Base-by-base conservation (phyloP, 2,888 invertebrate genomes). In the Spatulosminthurus flaviceps region DNA sequence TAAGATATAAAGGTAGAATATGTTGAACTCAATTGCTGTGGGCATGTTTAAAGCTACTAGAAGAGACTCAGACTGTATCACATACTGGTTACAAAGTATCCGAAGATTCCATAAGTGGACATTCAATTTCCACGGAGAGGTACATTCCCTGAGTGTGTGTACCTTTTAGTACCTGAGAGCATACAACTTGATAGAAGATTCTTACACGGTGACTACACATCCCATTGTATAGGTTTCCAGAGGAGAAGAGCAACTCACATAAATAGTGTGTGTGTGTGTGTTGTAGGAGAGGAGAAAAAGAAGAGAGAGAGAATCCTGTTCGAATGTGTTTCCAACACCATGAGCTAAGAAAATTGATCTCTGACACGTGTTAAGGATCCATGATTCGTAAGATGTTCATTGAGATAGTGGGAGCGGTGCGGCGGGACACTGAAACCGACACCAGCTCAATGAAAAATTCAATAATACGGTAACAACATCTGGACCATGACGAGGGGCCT, bases 281-380 rank as follows among this genome's bases (percentile, higher is more conserved):
- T n/a, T n/a, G n/a, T n/a, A 51, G 51, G n/a, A 51, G 19, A 51
- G n/a, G n/a, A 51, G n/a, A 51, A 5, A n/a, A n/a, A n/a, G n/a
- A n/a, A n/a, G n/a, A n/a, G n/a, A n/a, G n/a, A n/a, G n/a, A 22
- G 69, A 69, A 69, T 69, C 34, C 51, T 13, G 51, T 51, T 19
- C 51, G 51, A 51, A 64, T 26, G 64, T 34, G 26, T 66, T 61
- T 75, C 75, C 61, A 41, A 51, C 42, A 42, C 51, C 51, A n/a
- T n/a, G 34, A 75, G 75, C 75, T 75, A 22, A 64, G 26, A 28
- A 75, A 75, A 75, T 75, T 75, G 75, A 75, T 75, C 75, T 75
- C 34, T 75, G 75, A 75, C 75, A 75, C 75, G 75, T 75, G 75
- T 75, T 29, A 75, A 64, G 75, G 75, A 75, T 75, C 75, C 64